Evolutionary conservation across 2,888 invertebrate genomes (phyloP), one percentile per base, ranked within the genome.

Genomic region (Bibio marci): DNA sequence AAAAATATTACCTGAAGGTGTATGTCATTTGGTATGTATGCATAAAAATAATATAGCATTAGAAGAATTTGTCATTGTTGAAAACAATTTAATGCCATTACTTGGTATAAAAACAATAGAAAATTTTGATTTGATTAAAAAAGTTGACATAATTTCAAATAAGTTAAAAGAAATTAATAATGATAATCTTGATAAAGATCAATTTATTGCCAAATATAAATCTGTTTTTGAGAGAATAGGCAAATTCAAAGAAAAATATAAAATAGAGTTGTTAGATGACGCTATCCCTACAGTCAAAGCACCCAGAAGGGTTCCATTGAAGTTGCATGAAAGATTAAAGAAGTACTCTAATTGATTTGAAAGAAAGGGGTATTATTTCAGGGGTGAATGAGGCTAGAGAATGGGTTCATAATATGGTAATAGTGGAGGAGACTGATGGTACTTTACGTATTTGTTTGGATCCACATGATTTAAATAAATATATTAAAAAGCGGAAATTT

Each of bases 401-500:
- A 18, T 18, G 33, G 33, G 18, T 33, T 12, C 3, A 4, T 12
- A 33, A 33, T n/a, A 7, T 33, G 4, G 33, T 33, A 10, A 4
- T 33, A 8, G 11, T 15, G 3, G 33, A 33, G n/a, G 18, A 33
- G 10, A 45, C 46, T 15, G 43, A 50, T 43, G 42, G 41, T n/a
- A 43, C 42, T 7, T 18, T 52, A 12, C 31, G 52, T 18, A 27
- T 53, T 11, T 52, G 53, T 41, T 35, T 53, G 33, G 50, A 52
- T 35, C 51, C 53, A 7, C 37, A 43, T 26, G 44, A 49, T 30
- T 39, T 46, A 35, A 51, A 48, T 41, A 46, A 48, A 43, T 35
- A 39, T 32, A 41, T 48, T 33, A 38, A 41, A 37, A 31, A 44
- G 41, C 39, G 48, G 39, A 42, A 47, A 36, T 43, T 45, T 41